phyloP scores from a whole-genome alignment of 64 coral and sea anemone species.

The Platygyra sinensis region DNA sequence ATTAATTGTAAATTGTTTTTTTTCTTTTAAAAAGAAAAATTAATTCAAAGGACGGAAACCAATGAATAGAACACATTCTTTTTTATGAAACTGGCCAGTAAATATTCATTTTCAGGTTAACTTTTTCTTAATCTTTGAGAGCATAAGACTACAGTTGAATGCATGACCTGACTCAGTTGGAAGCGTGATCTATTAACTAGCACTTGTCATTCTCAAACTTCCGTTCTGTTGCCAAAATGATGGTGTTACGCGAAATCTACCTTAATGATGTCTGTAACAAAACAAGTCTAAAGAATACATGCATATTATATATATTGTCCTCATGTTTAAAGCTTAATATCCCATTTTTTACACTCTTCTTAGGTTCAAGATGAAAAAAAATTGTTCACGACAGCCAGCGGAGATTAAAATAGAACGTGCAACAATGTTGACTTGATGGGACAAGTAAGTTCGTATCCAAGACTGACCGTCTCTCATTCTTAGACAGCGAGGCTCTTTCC shows the following conservation, averaged over 20 bases:
- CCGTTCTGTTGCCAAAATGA: not conserved
- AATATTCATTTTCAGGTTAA: not conserved
- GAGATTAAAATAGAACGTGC: slow-evolving; percentile 11
- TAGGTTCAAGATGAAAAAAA: not conserved
- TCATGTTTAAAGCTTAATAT: not conserved
- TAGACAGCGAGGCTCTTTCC: slow-evolving; percentile 22
- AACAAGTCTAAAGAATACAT: slow-evolving; percentile 20
- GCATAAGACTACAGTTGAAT: not conserved
- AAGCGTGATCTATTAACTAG: not conserved
- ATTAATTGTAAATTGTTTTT: too few relatives aligned
- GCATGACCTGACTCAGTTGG: not conserved
- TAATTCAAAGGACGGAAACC: too few relatives aligned
- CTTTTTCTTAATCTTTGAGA: not conserved
- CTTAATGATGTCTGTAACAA: slow-evolving; percentile 9
- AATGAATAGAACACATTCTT: too few relatives aligned
- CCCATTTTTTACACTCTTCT: slow-evolving; percentile 8
- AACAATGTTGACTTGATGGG: slow-evolving; percentile 13
- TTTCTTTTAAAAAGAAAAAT: too few relatives aligned
- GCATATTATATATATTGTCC: slow-evolving; percentile 40
- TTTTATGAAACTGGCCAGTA: too few relatives aligned
- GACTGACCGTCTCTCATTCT: slow-evolving; percentile 11
- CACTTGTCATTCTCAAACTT: slow-evolving; percentile 1
- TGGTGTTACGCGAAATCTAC: not conserved
- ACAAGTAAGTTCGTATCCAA: slow-evolving; percentile 5
- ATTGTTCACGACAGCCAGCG: not conserved